Percentiles rank a stretch among this genome's conserved stretches.
These are phyloP conservation scores for Philypnodon macrostomus DNA, from an alignment of 2,797 vertebrate species.

Conservation along the genomic window DNA sequence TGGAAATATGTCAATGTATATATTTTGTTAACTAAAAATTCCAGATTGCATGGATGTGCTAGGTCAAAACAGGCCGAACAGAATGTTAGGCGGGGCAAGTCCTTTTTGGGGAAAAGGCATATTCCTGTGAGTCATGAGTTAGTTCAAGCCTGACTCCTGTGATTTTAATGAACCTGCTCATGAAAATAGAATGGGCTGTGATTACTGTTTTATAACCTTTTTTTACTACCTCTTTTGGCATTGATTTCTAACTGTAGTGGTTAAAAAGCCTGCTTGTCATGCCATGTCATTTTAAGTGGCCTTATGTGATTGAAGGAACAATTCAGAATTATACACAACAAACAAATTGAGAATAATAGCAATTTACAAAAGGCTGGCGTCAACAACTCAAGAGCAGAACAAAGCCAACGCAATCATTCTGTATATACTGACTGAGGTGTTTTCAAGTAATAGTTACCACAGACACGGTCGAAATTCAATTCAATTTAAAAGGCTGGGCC, in stretches of 20 bases:
- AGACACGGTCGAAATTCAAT: background rate
- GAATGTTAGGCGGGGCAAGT: no score
- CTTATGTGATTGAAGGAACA: constrained; percentile 39
- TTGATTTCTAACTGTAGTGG: constrained; percentile 48
- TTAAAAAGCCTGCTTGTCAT: constrained; percentile 47
- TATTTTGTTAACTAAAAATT: no score
- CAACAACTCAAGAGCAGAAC: constrained; percentile 3
- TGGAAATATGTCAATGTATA: no score
- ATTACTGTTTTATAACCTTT: constrained; percentile 66
- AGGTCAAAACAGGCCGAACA: no score
- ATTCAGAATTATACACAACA: constrained; percentile 14
- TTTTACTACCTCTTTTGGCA: constrained; percentile 63
- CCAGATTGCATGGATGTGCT: no score
- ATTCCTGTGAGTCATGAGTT: constrained; percentile 12
- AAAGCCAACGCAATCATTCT: constrained; percentile 3
- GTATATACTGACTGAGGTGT: background rate
- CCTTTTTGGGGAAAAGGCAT: constrained; percentile 5
- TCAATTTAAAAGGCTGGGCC: no score
- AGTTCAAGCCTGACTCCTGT: constrained; percentile 27
- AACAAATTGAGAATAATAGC: constrained; percentile 16
- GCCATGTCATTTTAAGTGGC: constrained; percentile 49
- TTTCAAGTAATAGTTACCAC: background rate
- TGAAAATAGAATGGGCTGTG: constrained; percentile 57
- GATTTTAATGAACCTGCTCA: constrained; percentile 55
- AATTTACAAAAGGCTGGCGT: constrained; percentile 12